Percentiles rank a stretch among this genome's conserved stretches.
Evolutionary conservation across 2,888 invertebrate genomes (phyloP).

Genomic region (Agrilus biguttatus): DNA sequence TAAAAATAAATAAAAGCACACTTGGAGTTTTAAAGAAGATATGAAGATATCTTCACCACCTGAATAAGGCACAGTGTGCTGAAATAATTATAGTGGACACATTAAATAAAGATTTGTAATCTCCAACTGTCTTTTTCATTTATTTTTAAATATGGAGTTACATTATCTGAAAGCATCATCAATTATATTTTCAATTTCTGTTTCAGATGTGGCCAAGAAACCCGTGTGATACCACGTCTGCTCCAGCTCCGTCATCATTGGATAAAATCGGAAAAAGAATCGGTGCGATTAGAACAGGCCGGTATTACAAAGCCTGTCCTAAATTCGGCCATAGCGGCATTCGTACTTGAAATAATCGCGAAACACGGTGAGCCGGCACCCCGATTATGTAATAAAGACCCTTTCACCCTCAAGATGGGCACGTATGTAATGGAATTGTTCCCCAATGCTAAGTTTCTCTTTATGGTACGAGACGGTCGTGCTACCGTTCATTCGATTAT

Average conservation of each 20-base stretch:
- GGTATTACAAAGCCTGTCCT: constrained; percentile 83
- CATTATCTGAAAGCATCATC: no score
- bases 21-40: no score
- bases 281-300: constrained; percentile 79
- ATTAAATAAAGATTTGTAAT: no score
- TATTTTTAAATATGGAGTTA: no score
- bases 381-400: constrained; percentile 97
- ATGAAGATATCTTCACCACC: no score
- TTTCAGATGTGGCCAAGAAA: constrained; percentile 86
- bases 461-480: constrained; percentile 96
- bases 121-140: no score
- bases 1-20: no score
- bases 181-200: background rate
- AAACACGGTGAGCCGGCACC: constrained; percentile 92
- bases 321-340: constrained; percentile 91
- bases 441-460: constrained; percentile 93
- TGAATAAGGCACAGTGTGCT: no score
- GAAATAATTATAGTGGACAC: no score
- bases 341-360: constrained; percentile 91
- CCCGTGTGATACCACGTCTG: constrained; percentile 89
- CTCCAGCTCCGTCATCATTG: constrained; percentile 92
- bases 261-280: constrained; percentile 88
- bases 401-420: constrained; percentile 93
- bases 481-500: constrained; percentile 99
- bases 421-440: constrained; percentile 88